A percentile compares a stretch with the other conserved stretches of the same genome.
Evolutionary conservation across 2,797 vertebrate species (phyloP).

Genomic region (Crocidura indochinensis): DNA sequence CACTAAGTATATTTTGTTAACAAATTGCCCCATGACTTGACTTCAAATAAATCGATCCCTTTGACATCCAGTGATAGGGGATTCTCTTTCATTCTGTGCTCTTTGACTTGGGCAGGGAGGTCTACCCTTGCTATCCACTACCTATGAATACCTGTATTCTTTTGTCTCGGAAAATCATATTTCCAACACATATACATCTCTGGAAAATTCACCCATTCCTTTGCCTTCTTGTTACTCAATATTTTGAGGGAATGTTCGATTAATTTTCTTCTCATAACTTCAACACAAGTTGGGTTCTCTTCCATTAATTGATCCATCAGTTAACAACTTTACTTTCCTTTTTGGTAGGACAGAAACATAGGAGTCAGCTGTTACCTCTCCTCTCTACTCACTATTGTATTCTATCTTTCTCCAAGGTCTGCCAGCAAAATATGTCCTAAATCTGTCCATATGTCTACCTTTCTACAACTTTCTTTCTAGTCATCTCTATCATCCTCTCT

Average conservation of each 20-base stretch:
- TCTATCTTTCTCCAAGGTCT: conserved; percentile 33
- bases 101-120: not conserved
- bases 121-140: not conserved
- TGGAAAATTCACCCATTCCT: not conserved
- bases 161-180: conserved; percentile 30
- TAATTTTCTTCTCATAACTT: conserved; percentile 25
- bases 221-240: not conserved
- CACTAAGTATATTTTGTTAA: not conserved
- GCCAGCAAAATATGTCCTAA: not conserved
- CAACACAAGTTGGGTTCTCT: not conserved
- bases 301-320: not conserved
- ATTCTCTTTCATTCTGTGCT: not conserved
- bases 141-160: conserved; percentile 16
- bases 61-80: not conserved
- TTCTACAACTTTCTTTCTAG: not conserved
- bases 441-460: conserved; percentile 8
- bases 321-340: not conserved
- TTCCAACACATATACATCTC: too few species aligned
- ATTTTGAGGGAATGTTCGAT: conserved; percentile 54
- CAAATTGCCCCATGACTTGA: not conserved
- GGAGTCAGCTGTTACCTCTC: not conserved
- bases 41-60: conserved; percentile 9
- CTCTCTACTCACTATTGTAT: not conserved
- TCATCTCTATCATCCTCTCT: not conserved
- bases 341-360: conserved; percentile 22